A percentile compares a stretch with the other conserved stretches of the same genome.
These are phyloP conservation scores for Sisyra nigra DNA, from an alignment of 2,888 invertebrate genomes.

Conservation along the genomic window DNA sequence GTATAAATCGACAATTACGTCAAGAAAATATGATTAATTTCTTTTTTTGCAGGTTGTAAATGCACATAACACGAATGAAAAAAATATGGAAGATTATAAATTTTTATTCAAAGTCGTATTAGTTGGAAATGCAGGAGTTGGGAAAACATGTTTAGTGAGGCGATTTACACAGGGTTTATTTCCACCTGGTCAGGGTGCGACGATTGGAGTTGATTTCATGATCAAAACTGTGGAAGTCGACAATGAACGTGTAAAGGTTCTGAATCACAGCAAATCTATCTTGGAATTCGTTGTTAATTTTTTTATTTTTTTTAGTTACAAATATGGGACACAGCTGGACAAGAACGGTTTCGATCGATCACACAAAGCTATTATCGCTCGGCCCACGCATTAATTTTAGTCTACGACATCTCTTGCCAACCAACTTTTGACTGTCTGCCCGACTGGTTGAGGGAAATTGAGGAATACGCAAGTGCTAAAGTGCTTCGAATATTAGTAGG, in stretches of 20 bases:
- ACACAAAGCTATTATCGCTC: conserved; percentile 96
- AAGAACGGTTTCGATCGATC: conserved; percentile 91
- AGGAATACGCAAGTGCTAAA: conserved; percentile 92
- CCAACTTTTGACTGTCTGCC: conserved; percentile 95
- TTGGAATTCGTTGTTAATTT: conserved; percentile 9
- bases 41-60: too few relatives aligned
- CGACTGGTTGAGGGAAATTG: conserved; percentile 94
- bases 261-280: neutral
- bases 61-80: too few relatives aligned
- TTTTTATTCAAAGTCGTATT: conserved; percentile 98
- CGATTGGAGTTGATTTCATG: conserved; percentile 99
- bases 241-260: conserved; percentile 84
- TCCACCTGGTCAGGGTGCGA: conserved; percentile 96
- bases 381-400: conserved; percentile 91
- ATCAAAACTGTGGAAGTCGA: conserved; percentile 97
- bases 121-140: conserved; percentile 96
- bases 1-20: too few relatives aligned
- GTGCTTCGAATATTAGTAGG: conserved; percentile 90
- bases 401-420: conserved; percentile 95
- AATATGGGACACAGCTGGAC: conserved; percentile 99
- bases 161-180: conserved; percentile 96
- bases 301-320: conserved; percentile 51
- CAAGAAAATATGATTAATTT: too few relatives aligned
- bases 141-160: conserved; percentile 92
- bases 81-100: conserved; percentile 90